Percentiles rank a stretch among this genome's conserved stretches.
Conservation (phyloP, 2,113 vertebrate genomes). For the Illadopsis cleaveri region DNA sequence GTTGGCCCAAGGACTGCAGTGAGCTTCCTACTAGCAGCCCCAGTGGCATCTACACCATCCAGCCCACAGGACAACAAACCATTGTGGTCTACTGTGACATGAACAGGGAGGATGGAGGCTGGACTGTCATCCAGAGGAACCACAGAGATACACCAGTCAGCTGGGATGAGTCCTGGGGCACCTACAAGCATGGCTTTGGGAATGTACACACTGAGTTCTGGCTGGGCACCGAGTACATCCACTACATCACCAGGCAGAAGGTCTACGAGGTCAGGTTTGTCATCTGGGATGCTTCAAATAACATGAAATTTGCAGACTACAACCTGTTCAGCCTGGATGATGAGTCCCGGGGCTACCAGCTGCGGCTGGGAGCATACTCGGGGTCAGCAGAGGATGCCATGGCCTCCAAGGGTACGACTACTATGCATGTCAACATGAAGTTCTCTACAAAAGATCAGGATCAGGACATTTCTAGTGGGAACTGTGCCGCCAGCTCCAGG, state of each 20-base stretch:
- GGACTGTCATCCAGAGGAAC: constrained; percentile 53
- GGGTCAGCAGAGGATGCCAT: constrained; percentile 2
- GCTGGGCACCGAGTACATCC: not conserved
- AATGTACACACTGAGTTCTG: not conserved
- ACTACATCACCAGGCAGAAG: not conserved
- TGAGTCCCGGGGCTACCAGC: not conserved
- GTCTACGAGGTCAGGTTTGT: not conserved
- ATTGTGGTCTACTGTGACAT: constrained; percentile 21
- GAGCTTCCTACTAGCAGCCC: not conserved
- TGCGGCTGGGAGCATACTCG: not conserved
- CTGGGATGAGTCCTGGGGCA: constrained; percentile 32
- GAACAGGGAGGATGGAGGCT: not conserved
- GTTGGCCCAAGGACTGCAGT: constrained; percentile 6
- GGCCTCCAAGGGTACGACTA: not conserved
- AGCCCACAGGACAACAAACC: not conserved
- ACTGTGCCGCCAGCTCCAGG: not conserved
- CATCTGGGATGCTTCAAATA: not conserved
- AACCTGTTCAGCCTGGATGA: not conserved
- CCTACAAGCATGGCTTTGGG: constrained; percentile 50
- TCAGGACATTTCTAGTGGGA: constrained; percentile 8
- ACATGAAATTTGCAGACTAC: not conserved
- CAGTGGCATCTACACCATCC: not conserved
- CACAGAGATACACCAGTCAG: not conserved
- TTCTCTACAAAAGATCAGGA: constrained; percentile 36
- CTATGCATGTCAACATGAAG: constrained; percentile 47